Conservation (phyloP, 2,113 vertebrate species). For the Donacobius atricapilla region DNA sequence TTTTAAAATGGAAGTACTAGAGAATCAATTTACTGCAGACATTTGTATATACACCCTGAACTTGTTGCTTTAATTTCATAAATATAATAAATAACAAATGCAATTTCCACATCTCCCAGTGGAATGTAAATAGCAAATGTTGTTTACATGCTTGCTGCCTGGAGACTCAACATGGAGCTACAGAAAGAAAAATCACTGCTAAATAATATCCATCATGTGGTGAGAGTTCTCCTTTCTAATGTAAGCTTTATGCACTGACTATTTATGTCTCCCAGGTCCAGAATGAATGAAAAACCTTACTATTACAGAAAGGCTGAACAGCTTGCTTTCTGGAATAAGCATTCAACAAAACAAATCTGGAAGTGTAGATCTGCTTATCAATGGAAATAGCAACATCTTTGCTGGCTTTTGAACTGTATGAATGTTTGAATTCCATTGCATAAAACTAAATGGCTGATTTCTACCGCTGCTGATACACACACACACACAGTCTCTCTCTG, state of each 20-base stretch:
- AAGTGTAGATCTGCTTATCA: background rate
- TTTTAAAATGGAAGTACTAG: background rate
- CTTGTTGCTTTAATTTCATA: background rate
- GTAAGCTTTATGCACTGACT: background rate
- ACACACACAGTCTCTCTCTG: background rate
- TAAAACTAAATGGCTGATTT: background rate
- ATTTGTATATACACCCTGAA: background rate
- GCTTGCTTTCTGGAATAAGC: background rate
- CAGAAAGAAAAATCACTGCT: background rate
- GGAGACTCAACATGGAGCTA: background rate
- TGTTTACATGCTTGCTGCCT: background rate
- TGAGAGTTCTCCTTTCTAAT: background rate
- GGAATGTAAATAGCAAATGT: constrained; percentile 12
- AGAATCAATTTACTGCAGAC: background rate
- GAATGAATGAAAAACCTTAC: background rate
- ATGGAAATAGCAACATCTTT: background rate
- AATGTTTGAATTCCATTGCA: background rate
- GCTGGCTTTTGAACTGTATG: rapidly evolving
- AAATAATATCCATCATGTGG: background rate
- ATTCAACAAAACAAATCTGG: background rate
- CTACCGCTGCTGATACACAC: rapidly evolving
- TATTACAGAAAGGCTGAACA: background rate
- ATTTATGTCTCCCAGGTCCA: background rate
- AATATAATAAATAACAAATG: constrained; percentile 3
- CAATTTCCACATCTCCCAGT: background rate